Evolutionary conservation across 2,888 invertebrate species (phyloP).

Genomic region (Dasysyrphus albostriatus): DNA sequence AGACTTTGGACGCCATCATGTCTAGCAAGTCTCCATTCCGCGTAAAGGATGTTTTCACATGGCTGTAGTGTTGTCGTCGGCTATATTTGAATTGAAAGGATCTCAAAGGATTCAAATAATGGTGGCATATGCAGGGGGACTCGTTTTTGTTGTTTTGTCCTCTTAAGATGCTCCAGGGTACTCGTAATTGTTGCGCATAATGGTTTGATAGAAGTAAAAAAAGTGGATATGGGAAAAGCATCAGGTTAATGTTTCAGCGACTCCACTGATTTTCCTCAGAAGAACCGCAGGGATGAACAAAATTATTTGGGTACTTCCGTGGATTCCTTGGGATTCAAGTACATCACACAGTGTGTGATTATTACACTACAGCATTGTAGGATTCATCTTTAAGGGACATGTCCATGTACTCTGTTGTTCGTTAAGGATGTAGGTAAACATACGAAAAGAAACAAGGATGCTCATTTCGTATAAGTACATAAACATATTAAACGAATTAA

Average conservation of each 20-base stretch:
- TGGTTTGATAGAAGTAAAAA: conserved; percentile 47
- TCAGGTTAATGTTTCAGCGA: background rate
- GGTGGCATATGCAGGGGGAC: background rate
- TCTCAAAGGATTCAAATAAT: conserved; percentile 1
- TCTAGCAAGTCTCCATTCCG: conserved; percentile 49
- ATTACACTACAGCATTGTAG: conserved; percentile 1
- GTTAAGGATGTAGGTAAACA: background rate
- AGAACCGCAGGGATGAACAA: background rate
- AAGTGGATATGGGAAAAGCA: background rate
- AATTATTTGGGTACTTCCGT: conserved; percentile 9
- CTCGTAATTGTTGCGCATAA: conserved; percentile 61
- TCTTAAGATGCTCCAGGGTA: conserved; percentile 31
- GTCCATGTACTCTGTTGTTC: conserved; percentile 12
- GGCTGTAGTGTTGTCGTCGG: background rate
- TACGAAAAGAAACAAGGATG: conserved; percentile 40
- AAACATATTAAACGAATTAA: conserved; percentile 50
- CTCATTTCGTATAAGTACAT: conserved; percentile 37
- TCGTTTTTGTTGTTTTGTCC: background rate
- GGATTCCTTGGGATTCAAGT: conserved; percentile 22
- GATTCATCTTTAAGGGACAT: conserved; percentile 42
- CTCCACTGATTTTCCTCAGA: conserved; percentile 8
- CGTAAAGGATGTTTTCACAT: background rate
- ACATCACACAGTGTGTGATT: conserved; percentile 25
- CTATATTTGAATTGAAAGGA: conserved; percentile 28
- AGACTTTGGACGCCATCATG: conserved; percentile 68